Conservation (phyloP, 2,113 vertebrate genomes). For the Dascyllus trimaculatus region DNA sequence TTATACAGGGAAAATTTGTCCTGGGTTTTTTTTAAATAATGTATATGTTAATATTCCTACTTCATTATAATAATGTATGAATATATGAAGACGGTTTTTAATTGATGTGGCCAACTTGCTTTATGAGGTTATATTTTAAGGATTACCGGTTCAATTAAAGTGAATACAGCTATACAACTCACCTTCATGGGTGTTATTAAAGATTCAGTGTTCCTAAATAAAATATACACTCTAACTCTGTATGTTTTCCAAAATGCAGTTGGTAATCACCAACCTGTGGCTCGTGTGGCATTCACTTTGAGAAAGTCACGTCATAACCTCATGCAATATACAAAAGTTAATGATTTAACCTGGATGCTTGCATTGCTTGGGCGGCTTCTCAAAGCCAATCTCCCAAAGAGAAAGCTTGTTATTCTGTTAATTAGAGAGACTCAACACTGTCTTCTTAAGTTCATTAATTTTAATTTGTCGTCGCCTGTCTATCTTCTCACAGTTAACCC, state of each 20-base stretch:
- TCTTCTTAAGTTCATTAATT: slow-evolving; percentile 70
- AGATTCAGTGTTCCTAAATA: slow-evolving; percentile 68
- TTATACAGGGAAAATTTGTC: slow-evolving; percentile 41
- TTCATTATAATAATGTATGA: slow-evolving; percentile 46
- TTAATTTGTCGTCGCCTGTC: slow-evolving; percentile 64
- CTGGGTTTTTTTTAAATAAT: slow-evolving; percentile 10
- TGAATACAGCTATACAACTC: slow-evolving; percentile 19
- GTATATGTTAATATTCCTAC: slow-evolving; percentile 31
- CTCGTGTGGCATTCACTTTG: slow-evolving; percentile 54
- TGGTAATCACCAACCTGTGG: slow-evolving; percentile 52
- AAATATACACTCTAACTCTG: slow-evolving; percentile 50
- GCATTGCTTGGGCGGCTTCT: slow-evolving; percentile 47
- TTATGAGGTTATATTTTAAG: slow-evolving; percentile 43
- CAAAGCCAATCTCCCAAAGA: slow-evolving; percentile 38
- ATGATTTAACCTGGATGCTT: slow-evolving; percentile 71
- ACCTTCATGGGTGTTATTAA: slow-evolving; percentile 53
- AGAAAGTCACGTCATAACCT: slow-evolving; percentile 72
- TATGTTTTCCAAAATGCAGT: slow-evolving; percentile 56
- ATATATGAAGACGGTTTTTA: slow-evolving; percentile 7
- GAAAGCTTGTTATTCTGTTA: slow-evolving; percentile 63
- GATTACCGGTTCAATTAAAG: slow-evolving; percentile 42
- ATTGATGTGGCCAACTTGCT: slow-evolving; percentile 40
- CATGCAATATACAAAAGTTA: slow-evolving; percentile 76
- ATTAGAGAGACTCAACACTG: slow-evolving; percentile 64
- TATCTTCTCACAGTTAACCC: slow-evolving; percentile 52